Conservation (phyloP, 2,113 vertebrate genomes). For the Esox niger region DNA sequence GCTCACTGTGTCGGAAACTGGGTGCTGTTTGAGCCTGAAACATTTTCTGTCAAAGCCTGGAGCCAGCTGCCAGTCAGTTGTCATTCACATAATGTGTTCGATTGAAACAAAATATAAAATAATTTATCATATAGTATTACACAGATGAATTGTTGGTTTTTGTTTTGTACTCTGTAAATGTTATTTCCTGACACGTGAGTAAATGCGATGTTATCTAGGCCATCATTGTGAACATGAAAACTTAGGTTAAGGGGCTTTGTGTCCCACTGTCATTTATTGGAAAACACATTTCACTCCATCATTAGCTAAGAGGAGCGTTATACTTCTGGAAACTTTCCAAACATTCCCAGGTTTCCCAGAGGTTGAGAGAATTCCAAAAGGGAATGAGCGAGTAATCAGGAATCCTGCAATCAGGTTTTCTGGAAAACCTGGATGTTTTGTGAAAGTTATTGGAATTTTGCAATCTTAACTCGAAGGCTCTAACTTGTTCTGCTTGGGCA, state of each 20-base stretch:
- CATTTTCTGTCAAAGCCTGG: slow-evolving; percentile 7
- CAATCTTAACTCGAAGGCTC: too few relatives aligned
- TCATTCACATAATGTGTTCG: neutral
- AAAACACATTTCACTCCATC: slow-evolving; percentile 80
- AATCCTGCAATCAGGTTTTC: too few relatives aligned
- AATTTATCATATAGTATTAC: neutral
- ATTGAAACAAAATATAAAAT: slow-evolving; percentile 4
- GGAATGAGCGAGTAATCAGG: too few relatives aligned
- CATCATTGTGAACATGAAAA: slow-evolving; percentile 22
- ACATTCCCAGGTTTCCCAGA: too few relatives aligned
- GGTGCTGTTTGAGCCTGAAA: neutral
- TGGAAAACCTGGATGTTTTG: too few relatives aligned
- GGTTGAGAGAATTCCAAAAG: too few relatives aligned
- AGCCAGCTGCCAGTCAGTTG: slow-evolving; percentile 26
- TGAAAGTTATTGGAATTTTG: too few relatives aligned
- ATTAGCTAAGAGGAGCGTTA: slow-evolving; percentile 73
- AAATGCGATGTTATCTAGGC: slow-evolving; percentile 6
- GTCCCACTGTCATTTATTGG: slow-evolving; percentile 48
- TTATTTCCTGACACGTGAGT: neutral
- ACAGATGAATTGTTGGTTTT: neutral
- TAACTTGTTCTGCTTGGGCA: slow-evolving; percentile 74
- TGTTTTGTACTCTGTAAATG: slow-evolving; percentile 15
- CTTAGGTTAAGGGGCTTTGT: slow-evolving; percentile 39
- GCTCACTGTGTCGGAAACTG: too few relatives aligned
- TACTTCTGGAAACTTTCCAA: too few relatives aligned